Evolutionary conservation across 2,113 vertebrate genomes (phyloP).

Genomic region (Plestiodon gilberti): DNA sequence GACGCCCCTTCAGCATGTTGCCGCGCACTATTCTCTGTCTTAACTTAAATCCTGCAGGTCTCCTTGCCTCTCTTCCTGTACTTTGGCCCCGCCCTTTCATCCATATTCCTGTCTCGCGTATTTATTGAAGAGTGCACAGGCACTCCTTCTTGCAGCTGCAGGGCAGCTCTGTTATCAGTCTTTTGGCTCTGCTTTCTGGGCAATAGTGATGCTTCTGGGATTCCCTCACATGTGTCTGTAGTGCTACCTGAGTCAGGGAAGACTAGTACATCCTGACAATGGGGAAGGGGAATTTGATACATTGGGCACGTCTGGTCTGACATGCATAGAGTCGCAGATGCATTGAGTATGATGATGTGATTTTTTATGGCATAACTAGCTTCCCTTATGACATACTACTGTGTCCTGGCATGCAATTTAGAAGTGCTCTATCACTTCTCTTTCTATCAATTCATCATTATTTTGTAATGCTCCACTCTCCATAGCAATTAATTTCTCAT

Average conservation of each 20-base stretch:
- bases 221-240: neutral
- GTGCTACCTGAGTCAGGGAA: neutral
- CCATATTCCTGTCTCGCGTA: no score
- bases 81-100: no score
- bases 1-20: no score
- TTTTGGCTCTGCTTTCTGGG: neutral
- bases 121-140: neutral
- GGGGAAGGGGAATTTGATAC: neutral
- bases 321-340: neutral
- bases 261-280: neutral
- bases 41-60: no score
- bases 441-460: neutral
- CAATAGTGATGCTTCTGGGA: neutral
- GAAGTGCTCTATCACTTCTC: no score
- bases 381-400: neutral
- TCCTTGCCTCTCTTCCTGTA: no score
- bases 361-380: neutral
- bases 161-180: neutral
- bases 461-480: neutral
- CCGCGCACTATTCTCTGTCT: no score
- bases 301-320: neutral
- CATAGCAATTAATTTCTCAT: neutral
- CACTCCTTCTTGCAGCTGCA: neutral
- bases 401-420: no score
- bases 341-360: neutral